These are phyloP conservation scores for Acrobasis consociella DNA, from an alignment of 2,888 invertebrate species.

Conservation along the genomic window DNA sequence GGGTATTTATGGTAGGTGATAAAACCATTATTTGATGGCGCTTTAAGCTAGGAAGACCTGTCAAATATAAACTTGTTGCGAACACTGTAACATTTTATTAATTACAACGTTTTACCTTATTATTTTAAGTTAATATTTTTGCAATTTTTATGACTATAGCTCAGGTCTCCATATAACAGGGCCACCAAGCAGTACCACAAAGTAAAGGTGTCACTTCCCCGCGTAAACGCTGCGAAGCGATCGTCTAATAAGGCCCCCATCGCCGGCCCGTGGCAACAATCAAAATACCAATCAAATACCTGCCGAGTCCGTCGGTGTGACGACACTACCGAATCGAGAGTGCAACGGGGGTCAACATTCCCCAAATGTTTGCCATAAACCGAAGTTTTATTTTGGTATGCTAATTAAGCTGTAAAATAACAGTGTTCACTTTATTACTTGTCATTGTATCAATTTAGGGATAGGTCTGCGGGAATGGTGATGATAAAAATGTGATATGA, in stretches of 20 bases:
- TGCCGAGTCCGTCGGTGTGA: slow-evolving; percentile 80
- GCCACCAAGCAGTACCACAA: background rate
- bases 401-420: slow-evolving; percentile 80
- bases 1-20: too few species aligned
- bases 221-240: slow-evolving; percentile 35
- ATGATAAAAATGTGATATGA: slow-evolving; percentile 33
- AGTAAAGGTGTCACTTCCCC: slow-evolving; percentile 1
- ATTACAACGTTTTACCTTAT: too few species aligned
- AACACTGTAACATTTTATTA: too few species aligned
- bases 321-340: slow-evolving; percentile 78
- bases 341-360: slow-evolving; percentile 66
- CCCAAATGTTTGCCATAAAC: slow-evolving; percentile 77
- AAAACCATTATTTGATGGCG: too few species aligned
- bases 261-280: slow-evolving; percentile 60
- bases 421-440: slow-evolving; percentile 79
- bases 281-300: slow-evolving; percentile 82
- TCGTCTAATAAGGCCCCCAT: slow-evolving; percentile 50
- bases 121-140: too few species aligned
- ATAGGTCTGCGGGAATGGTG: slow-evolving; percentile 40
- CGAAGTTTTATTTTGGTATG: slow-evolving; percentile 78
- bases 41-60: too few species aligned
- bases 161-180: too few species aligned
- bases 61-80: too few species aligned
- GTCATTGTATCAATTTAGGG: slow-evolving; percentile 52
- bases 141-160: too few species aligned